A percentile compares a stretch with the other conserved stretches of the same genome.
These are phyloP conservation scores for Thunnus albacares DNA, from an alignment of 2,797 vertebrate genomes.

Conservation along the genomic window DNA sequence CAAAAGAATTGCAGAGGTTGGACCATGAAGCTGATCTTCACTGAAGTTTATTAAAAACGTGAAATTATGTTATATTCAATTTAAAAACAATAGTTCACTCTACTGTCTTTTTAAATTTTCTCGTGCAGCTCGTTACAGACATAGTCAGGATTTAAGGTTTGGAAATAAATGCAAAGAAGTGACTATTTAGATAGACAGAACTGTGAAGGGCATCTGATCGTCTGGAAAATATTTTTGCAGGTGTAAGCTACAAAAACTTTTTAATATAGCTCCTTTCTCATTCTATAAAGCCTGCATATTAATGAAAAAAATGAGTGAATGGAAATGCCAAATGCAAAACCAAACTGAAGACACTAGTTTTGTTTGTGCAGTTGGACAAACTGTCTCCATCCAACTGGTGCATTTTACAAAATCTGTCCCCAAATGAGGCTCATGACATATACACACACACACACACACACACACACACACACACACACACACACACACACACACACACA, in stretches of 20 bases:
- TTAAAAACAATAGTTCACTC: background rate
- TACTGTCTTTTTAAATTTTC: too few species aligned
- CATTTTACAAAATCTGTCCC: conserved; percentile 10
- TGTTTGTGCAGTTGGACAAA: conserved; percentile 6
- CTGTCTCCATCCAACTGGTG: conserved; percentile 8
- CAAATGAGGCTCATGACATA: background rate
- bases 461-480: conserved; percentile 7
- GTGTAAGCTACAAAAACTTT: background rate
- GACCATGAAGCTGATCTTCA: background rate
- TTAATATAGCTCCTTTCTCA: background rate
- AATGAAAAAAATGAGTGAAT: background rate
- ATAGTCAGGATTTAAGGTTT: background rate
- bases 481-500: conserved; percentile 16
- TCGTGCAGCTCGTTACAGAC: background rate
- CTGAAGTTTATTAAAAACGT: background rate
- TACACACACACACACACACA: conserved; percentile 15
- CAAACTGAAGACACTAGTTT: background rate
- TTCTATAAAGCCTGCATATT: background rate
- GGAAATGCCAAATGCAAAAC: background rate
- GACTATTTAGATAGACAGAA: background rate
- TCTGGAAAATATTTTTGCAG: background rate
- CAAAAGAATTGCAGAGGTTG: background rate
- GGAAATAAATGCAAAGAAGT: background rate
- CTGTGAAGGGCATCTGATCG: background rate
- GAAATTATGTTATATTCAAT: background rate